phyloP scores from a whole-genome alignment of 2,797 vertebrate genomes.

The Malurus splendens region DNA sequence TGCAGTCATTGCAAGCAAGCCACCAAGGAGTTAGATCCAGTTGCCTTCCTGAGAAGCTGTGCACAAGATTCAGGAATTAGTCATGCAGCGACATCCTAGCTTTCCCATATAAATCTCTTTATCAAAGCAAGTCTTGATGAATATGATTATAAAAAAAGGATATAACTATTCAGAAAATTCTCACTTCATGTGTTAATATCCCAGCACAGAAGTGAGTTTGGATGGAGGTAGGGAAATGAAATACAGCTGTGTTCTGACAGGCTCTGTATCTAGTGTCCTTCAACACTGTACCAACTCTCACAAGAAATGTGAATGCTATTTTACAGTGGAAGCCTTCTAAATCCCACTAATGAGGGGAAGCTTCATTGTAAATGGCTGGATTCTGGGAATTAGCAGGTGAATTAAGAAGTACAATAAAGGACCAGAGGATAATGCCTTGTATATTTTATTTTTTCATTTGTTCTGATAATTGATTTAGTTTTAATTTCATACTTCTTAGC shows the following conservation, averaged over 20 bases:
- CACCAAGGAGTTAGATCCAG: constrained; percentile 27
- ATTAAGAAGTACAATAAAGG: constrained; percentile 1
- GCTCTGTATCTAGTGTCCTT: constrained; percentile 12
- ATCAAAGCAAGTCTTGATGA: constrained; percentile 9
- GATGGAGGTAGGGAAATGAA: constrained; percentile 48
- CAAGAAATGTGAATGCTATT: constrained; percentile 12
- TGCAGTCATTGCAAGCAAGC: constrained; percentile 39
- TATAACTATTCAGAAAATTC: constrained; percentile 55
- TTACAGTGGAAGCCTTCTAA: constrained; percentile 15
- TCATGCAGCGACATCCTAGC: constrained; percentile 31
- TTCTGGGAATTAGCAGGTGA: constrained; percentile 20
- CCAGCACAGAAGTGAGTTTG: constrained; percentile 21
- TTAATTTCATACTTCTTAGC: constrained; percentile 13
- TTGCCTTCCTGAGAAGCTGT: constrained; percentile 40
- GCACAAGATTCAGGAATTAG: constrained; percentile 56
- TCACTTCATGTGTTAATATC: constrained; percentile 34
- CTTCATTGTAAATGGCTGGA: constrained; percentile 18
- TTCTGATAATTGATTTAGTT: constrained; percentile 16
- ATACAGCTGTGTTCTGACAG: constrained; percentile 6
- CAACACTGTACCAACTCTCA: not conserved
- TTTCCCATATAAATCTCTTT: constrained; percentile 48
- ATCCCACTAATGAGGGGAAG: not conserved
- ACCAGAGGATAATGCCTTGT: not conserved
- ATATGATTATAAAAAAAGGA: not conserved
- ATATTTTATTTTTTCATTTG: not conserved